These are phyloP conservation scores for Syngnathus floridae DNA, from an alignment of 2,113 vertebrate species.

Conservation along the genomic window DNA sequence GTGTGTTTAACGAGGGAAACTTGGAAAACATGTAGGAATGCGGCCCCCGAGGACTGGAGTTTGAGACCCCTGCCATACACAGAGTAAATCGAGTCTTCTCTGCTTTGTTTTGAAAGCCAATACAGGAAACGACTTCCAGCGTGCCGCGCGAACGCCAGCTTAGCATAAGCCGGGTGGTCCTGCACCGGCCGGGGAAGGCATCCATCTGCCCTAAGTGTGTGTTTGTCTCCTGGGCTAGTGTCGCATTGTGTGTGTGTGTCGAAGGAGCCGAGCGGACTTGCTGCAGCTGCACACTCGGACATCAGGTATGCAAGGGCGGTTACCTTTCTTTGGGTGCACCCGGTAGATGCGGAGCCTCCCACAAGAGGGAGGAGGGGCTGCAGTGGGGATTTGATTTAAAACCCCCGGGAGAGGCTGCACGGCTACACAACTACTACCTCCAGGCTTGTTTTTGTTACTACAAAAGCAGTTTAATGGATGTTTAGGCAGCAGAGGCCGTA, in stretches of 20 bases:
- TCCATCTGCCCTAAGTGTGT: slow-evolving; percentile 53
- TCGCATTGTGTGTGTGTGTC: slow-evolving; percentile 33
- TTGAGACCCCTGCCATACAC: not conserved
- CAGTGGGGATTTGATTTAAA: not conserved
- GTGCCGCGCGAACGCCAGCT: not conserved
- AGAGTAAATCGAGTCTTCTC: not conserved
- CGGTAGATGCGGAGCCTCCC: not conserved
- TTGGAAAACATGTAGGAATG: too few species aligned
- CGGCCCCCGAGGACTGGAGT: too few species aligned
- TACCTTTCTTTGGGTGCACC: not conserved
- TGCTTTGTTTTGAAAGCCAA: slow-evolving; percentile 30
- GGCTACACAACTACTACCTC: not conserved
- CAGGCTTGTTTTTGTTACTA: not conserved
- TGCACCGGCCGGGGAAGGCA: slow-evolving; percentile 55
- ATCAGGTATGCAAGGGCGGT: not conserved
- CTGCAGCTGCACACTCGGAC: slow-evolving; percentile 29
- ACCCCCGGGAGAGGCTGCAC: not conserved
- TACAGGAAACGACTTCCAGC: slow-evolving; percentile 19
- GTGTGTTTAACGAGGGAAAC: too few species aligned
- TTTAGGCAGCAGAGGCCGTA: not conserved
- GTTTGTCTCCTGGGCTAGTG: slow-evolving; percentile 47
- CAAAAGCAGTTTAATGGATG: not conserved
- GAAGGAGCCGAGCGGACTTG: slow-evolving; percentile 33
- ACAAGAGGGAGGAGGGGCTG: not conserved
- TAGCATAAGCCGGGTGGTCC: slow-evolving; percentile 45